Percentiles rank a stretch among this genome's conserved stretches.
Conservation (phyloP, 2,113 vertebrate species). For the Chloebia gouldiae region DNA sequence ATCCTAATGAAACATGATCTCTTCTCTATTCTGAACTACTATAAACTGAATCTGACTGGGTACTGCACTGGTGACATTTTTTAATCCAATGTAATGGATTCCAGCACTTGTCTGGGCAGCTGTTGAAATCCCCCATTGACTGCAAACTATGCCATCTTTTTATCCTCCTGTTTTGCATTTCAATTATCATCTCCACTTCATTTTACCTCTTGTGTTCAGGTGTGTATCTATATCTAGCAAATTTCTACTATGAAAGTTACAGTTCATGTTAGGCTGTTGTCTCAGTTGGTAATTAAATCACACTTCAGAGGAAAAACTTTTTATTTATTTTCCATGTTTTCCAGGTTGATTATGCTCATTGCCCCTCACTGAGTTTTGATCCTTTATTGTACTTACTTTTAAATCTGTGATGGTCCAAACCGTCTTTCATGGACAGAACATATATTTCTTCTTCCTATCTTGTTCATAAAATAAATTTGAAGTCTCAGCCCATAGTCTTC, state of each 20-base stretch:
- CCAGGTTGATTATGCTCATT: not conserved
- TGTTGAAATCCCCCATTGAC: not conserved
- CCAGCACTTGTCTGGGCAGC: not conserved
- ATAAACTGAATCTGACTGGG: not conserved
- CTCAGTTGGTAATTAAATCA: not conserved
- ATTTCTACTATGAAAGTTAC: not conserved
- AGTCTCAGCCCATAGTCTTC: not conserved
- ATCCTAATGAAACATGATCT: conserved; percentile 1
- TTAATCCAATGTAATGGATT: not conserved
- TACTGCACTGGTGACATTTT: not conserved
- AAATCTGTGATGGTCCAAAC: not conserved
- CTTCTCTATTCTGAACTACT: not conserved
- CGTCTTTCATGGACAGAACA: not conserved
- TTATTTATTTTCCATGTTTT: not conserved
- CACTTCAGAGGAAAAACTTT: not conserved
- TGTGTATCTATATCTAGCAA: not conserved
- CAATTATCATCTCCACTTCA: not conserved
- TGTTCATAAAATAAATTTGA: not conserved
- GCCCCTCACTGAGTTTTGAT: not conserved
- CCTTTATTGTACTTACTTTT: not conserved
- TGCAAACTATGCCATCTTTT: not conserved
- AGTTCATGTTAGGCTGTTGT: not conserved
- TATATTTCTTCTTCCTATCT: not conserved
- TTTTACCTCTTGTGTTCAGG: not conserved
- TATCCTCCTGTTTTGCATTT: not conserved